A percentile compares a stretch with the other conserved stretches of the same genome.
Evolutionary conservation across 2,113 vertebrate species (phyloP).

Genomic region (Falcunculus frontatus): DNA sequence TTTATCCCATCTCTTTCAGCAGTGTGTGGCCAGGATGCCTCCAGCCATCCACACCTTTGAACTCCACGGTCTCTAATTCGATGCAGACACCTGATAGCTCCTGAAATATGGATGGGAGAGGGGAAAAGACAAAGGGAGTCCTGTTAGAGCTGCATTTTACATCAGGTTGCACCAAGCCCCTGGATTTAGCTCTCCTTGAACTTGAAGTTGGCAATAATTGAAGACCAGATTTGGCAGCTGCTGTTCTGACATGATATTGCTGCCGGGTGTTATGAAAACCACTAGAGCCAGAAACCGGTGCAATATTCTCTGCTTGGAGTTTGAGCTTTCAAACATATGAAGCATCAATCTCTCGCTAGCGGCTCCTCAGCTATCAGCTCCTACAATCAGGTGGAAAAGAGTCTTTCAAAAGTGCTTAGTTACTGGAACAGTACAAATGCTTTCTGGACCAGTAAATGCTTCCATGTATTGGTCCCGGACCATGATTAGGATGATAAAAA

Average conservation of each 20-base stretch:
- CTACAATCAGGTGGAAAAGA: conserved; percentile 63
- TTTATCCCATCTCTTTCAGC: not conserved
- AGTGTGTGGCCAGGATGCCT: fast-evolving
- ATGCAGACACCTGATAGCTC: not conserved
- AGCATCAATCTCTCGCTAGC: conserved; percentile 66
- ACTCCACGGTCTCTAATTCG: not conserved
- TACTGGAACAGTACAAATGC: conserved; percentile 54
- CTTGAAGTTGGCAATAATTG: conserved; percentile 32
- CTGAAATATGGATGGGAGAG: not conserved
- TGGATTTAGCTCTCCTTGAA: conserved; percentile 42
- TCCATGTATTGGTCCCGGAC: conserved; percentile 8
- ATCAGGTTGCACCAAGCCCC: not conserved
- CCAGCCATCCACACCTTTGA: not conserved
- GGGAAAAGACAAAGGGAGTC: not conserved
- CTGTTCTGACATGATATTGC: conserved; percentile 55
- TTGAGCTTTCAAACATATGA: conserved; percentile 59
- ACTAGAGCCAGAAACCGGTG: conserved; percentile 31
- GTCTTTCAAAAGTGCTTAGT: conserved; percentile 52
- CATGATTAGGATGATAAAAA: conserved; percentile 58
- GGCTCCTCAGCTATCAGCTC: conserved; percentile 57
- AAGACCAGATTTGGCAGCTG: conserved; percentile 44
- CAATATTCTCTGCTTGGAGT: conserved; percentile 30
- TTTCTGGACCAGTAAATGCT: conserved; percentile 60
- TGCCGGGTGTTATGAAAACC: conserved; percentile 49
- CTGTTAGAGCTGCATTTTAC: not conserved